Conservation (phyloP, 1,140 invertebrate genomes). For the Drosophila varians region DNA sequence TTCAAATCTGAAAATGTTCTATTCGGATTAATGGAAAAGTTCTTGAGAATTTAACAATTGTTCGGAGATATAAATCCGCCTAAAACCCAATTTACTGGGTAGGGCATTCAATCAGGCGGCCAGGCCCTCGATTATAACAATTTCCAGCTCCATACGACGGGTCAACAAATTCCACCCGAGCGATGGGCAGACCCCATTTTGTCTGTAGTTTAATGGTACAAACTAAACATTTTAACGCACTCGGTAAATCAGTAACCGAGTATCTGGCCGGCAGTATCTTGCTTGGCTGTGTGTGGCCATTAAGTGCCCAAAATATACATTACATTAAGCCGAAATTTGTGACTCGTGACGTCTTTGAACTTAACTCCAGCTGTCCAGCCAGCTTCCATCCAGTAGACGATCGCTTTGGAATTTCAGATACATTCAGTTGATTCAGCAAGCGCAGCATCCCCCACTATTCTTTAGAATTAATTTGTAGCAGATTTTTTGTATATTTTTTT, state of each 20-base stretch:
- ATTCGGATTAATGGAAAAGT: slow-evolving; percentile 33
- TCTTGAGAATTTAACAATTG: slow-evolving; percentile 34
- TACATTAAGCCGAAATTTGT: slow-evolving; percentile 60
- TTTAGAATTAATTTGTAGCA: slow-evolving; percentile 10
- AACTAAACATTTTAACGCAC: slow-evolving; percentile 63
- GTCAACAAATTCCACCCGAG: slow-evolving; percentile 25
- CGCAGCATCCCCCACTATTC: background rate
- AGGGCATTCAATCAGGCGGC: slow-evolving; percentile 4
- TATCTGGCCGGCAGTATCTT: slow-evolving; percentile 7
- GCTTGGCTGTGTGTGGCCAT: slow-evolving; percentile 38
- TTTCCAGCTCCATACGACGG: slow-evolving; percentile 15
- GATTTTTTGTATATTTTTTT: slow-evolving; percentile 10
- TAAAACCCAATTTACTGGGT: background rate
- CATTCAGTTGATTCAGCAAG: slow-evolving; percentile 2
- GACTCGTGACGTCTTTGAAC: slow-evolving; percentile 73
- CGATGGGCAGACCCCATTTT: slow-evolving; percentile 34
- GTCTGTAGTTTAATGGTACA: slow-evolving; percentile 61
- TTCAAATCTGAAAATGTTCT: background rate
- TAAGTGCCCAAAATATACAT: slow-evolving; percentile 48
- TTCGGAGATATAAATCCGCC: background rate
- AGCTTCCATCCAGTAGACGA: background rate
- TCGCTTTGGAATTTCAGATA: background rate
- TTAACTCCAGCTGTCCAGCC: slow-evolving; percentile 44
- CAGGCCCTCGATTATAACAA: background rate
- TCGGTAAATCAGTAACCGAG: slow-evolving; percentile 38